Evolutionary conservation across 2,797 vertebrate species (phyloP), one percentile per base, ranked within the genome.

Genomic region (Eremophila alpestris): DNA sequence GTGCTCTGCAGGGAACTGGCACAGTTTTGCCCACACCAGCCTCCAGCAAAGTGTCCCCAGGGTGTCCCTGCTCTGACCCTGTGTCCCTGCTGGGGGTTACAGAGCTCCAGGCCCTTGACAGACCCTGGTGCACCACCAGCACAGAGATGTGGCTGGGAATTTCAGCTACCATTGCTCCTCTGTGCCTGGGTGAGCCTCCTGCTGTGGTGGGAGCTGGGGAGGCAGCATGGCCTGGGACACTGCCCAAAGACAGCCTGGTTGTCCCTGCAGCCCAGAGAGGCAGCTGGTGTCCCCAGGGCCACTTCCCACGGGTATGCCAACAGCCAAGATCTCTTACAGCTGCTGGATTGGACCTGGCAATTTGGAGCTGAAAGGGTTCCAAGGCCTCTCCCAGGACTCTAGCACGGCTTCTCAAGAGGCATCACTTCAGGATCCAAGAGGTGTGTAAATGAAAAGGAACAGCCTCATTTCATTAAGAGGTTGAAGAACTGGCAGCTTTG

Each of bases 111-210:
- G 17, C 32, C 38, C 26, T 49, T 52, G 62, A 17, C 4, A 86
- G 54, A 22, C 12, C 43, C 34, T 8, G 13, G 7, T 65, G 56
- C 56, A 30, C 36, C 26, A 43, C n/a, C 15, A 32, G 77, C 52
- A 46, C 0, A 0, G 12, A 76, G 55, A 49, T 0, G 0, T 11
- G 64, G 48, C 58, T 83, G 68, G 68, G 30, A 58, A 36, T 38
- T 17, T 40, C 54, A 49, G 34, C 38, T 29, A 5, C 32, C 7
- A 3, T 36, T 29, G 60, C 46, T 78, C 22, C 36, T 73, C 69
- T 6, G 1, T n/a, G 65, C 16, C 46, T 32, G 71, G 30, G 13
- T 18, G 11, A 74, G 55, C 16, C 36, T 63, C 45, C 24, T 0
- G 0, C 38, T 69, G 51, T 1, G 2, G 32, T 36, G 4, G 4